phyloP scores from a whole-genome alignment of 1,140 invertebrate species.

The Solenopsis invicta region DNA sequence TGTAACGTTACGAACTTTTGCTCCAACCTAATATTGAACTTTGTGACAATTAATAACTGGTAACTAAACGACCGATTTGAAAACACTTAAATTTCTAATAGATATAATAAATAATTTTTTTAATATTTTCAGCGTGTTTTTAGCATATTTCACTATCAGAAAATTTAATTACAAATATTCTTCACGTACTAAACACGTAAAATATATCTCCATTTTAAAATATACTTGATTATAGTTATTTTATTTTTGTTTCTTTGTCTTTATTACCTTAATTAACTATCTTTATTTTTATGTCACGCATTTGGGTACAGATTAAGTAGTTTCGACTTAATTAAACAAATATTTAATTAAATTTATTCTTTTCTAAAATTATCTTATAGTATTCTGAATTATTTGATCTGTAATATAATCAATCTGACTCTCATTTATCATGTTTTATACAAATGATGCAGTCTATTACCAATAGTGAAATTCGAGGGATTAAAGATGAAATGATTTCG shows the following conservation, averaged over 20 bases:
- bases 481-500: slow-evolving; percentile 11
- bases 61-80: neutral
- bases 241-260: too few relatives aligned
- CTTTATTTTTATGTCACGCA: too few relatives aligned
- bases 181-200: neutral
- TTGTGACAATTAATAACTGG: neutral
- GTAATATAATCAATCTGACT: neutral
- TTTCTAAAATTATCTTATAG: neutral
- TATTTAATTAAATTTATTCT: slow-evolving; percentile 16
- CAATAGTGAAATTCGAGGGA: slow-evolving; percentile 32
- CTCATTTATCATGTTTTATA: neutral
- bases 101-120: neutral
- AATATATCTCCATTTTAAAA: neutral
- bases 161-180: neutral
- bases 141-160: neutral
- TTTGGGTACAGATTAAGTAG: neutral
- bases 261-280: too few relatives aligned
- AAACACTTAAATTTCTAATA: neutral
- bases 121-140: neutral
- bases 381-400: too few relatives aligned
- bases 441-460: neutral
- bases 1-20: too few relatives aligned
- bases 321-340: neutral
- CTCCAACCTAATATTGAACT: neutral
- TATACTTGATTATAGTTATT: too few relatives aligned